Base-by-base conservation (phyloP, 2,888 invertebrate genomes). In the Drosophila ustulata region DNA sequence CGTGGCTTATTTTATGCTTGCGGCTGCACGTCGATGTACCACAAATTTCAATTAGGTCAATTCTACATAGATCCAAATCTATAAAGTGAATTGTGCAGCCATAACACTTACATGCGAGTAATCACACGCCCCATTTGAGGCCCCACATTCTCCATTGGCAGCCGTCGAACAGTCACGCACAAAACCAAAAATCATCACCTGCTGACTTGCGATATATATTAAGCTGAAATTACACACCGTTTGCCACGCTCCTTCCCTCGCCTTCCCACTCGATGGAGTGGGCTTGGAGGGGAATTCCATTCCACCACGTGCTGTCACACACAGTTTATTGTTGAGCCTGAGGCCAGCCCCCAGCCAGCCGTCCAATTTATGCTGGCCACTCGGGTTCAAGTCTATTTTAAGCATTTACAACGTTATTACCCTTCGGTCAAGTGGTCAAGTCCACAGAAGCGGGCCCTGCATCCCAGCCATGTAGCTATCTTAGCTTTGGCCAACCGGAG, bases 351-450 rank as follows among this genome's bases (percentile, higher is more conserved):
- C 66, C 18, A 25, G 37, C 37, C n/a, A n/a, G 37, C 5, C 37
- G 9, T 23, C 37, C 37, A 41, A 73, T 62, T 75, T 58, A 51
- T 39, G 51, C 63, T n/a, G 28, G 39, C 9, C 52, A 30, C 65
- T 67, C 63, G 49, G 43, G 53, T 61, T 68, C 25, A 52, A 53
- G 73, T 79, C 82, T 82, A 87, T 81, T 84, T 87, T 70, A 64
- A 55, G 82, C 82, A 78, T 70, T 84, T 79, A 81, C 79, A 81
- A 71, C 64, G 84, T 82, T 69, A 84, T 87, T 78, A 66, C 46
- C 57, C 43, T 59, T 46, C 70, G 82, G 82, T 79, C 85, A 82
- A 84, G 75, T 52, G 74, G 63, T 28, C 49, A 59, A 55, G 28
- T 41, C 30, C 34, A 55, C 26, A 57, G 11, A n/a, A 13, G 28